A percentile compares a stretch with the other conserved stretches of the same genome.
These are phyloP conservation scores for Proterorhinus semilunaris DNA, from an alignment of 2,113 vertebrate species.

Conservation along the genomic window DNA sequence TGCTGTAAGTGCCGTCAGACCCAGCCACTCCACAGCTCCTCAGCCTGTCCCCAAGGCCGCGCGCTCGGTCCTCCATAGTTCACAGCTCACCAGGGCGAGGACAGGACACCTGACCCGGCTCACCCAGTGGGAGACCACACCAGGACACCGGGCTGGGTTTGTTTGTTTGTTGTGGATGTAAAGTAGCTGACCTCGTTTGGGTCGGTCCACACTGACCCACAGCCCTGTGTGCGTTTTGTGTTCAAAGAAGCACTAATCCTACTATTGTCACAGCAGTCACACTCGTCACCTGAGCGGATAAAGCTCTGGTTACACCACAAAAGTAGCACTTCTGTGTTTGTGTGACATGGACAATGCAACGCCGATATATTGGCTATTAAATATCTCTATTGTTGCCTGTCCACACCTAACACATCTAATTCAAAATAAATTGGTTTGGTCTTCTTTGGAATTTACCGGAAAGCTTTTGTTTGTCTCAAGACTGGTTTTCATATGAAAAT, in stretches of 20 bases:
- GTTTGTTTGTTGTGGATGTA: conserved; percentile 49
- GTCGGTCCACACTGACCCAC: conserved; percentile 18
- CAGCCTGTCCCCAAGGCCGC: conserved; percentile 39
- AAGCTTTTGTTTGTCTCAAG: too few relatives aligned
- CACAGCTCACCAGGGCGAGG: conserved; percentile 36
- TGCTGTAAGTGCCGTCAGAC: conserved; percentile 24
- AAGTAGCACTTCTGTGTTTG: background rate
- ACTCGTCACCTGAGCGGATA: background rate
- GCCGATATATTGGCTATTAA: background rate
- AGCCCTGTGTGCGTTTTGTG: conserved; percentile 13
- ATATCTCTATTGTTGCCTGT: background rate
- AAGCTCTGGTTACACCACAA: conserved; percentile 3
- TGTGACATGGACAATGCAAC: background rate
- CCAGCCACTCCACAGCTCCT: conserved; percentile 23
- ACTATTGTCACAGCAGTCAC: background rate
- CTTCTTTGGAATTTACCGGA: too few relatives aligned
- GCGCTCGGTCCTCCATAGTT: conserved; percentile 40
- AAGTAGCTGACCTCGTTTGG: conserved; percentile 33
- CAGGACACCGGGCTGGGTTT: conserved; percentile 15
- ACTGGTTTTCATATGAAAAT: too few relatives aligned
- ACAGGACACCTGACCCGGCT: conserved; percentile 32
- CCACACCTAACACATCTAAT: too few relatives aligned
- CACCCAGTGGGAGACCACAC: conserved; percentile 37
- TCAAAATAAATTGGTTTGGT: too few relatives aligned
- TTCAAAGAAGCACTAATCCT: conserved; percentile 16